A percentile compares a stretch with the other conserved stretches of the same genome.
phyloP scores from a whole-genome alignment of 2,888 invertebrate species.

The Camponotus fellah region DNA sequence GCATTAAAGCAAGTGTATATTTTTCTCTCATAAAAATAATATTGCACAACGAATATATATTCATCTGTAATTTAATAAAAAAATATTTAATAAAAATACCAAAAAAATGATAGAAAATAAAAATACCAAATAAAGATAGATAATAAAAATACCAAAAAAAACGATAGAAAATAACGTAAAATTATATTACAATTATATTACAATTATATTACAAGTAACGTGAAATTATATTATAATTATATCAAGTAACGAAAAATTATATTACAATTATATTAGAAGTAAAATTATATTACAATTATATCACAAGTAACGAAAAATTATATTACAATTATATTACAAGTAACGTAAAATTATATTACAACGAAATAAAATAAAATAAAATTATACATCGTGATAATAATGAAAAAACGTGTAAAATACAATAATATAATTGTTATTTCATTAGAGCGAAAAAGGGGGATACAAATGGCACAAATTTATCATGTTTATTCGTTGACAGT shows the following conservation, averaged over 20 bases:
- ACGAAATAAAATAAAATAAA: background rate
- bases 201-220: too few species aligned
- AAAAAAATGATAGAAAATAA: too few species aligned
- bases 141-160: background rate
- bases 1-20: background rate
- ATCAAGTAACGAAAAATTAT: too few species aligned
- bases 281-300: too few species aligned
- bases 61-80: background rate
- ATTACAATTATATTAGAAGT: too few species aligned
- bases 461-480: conserved; percentile 58
- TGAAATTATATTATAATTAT: too few species aligned
- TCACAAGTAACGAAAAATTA: background rate
- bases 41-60: background rate
- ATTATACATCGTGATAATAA: background rate
- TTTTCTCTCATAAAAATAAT: background rate
- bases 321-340: too few species aligned
- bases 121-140: background rate
- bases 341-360: background rate
- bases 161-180: too few species aligned
- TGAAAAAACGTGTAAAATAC: background rate
- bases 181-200: too few species aligned
- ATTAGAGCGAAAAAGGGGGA: conserved; percentile 21
- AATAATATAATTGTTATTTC: conserved; percentile 25
- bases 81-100: background rate
- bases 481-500: conserved; percentile 65